Evolutionary conservation across 2,888 invertebrate genomes (phyloP), one percentile per base, ranked within the genome.

Genomic region (Polymixis flavicincta): DNA sequence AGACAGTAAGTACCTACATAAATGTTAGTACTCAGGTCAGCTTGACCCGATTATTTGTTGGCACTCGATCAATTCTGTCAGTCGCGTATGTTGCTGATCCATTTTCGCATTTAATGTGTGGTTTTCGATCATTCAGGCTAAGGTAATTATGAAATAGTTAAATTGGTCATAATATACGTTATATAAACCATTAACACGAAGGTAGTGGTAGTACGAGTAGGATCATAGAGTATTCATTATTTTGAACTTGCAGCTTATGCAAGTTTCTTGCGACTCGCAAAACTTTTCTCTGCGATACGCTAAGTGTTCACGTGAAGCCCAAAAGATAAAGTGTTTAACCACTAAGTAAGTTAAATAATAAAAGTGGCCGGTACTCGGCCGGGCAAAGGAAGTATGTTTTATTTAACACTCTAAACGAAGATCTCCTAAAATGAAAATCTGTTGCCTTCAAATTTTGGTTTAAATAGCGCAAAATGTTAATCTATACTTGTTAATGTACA

Each of bases 51-150:
- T 91, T 91, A 89, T 92, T 88, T 85, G 87, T 91, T 91, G 92
- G 92, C 91, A 88, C 91, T 91, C 89, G 89, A 91, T 92, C 92
- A 92, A 92, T 90, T 84, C 90, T 91, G 92, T 92, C 93, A 90
- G 85, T 80, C 84, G 86, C 91, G 90, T 83, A 87, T 90, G 91
- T 88, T 89, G 86, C 89, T 88, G 88, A 89, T 92, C 89, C 89
- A 90, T 91, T 91, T 89, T 91, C 89, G 90, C 90, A 91, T 93
- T 92, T 92, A 90, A 90, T 88, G 83, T 89, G 87, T 85, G 89
- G 85, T 85, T 85, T 82, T 79, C 75, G 70, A 83, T 83, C 80
- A 85, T 82, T 85, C 85, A 76, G 57, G 57, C 63, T 80, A 81
- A 76, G 65, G 69, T 77, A 77, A 82, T 71, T 71, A 82, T 78